Evolutionary conservation across 2,797 vertebrate genomes (phyloP).

Genomic region (Triplophysa yarkandensis): DNA sequence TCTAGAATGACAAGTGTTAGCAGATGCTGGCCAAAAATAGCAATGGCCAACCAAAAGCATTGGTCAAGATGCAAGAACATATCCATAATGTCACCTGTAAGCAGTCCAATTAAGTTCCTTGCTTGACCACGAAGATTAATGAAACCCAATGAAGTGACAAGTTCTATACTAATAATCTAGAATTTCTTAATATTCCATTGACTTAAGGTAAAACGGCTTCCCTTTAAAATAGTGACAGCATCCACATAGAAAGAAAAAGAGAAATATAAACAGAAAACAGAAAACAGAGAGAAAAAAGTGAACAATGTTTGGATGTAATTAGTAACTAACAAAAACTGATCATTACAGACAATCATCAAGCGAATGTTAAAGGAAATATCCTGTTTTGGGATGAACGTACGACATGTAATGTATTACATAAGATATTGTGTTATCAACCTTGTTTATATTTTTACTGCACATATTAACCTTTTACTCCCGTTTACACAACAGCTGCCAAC

Average conservation of each 20-base stretch:
- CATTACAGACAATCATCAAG: background rate
- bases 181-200: slow-evolving; percentile 2
- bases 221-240: too few relatives aligned
- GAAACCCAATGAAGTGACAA: slow-evolving; percentile 9
- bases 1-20: background rate
- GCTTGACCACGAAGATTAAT: background rate
- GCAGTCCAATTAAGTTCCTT: slow-evolving; percentile 21
- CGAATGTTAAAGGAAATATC: slow-evolving; percentile 25
- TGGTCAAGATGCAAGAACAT: background rate
- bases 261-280: too few relatives aligned
- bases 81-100: slow-evolving; percentile 25
- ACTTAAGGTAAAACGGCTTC: background rate
- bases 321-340: background rate
- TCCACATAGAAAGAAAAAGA: too few relatives aligned
- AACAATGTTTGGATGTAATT: background rate
- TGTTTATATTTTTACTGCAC: slow-evolving; percentile 67
- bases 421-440: slow-evolving; percentile 68
- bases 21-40: background rate
- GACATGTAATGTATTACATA: slow-evolving; percentile 68
- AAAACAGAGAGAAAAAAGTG: too few relatives aligned
- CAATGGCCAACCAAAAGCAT: background rate
- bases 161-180: background rate
- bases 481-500: slow-evolving; percentile 54
- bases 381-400: slow-evolving; percentile 55
- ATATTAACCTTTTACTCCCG: slow-evolving; percentile 62